phyloP scores from a whole-genome alignment of 2,888 invertebrate species.

The Scaptomyza flava region DNA sequence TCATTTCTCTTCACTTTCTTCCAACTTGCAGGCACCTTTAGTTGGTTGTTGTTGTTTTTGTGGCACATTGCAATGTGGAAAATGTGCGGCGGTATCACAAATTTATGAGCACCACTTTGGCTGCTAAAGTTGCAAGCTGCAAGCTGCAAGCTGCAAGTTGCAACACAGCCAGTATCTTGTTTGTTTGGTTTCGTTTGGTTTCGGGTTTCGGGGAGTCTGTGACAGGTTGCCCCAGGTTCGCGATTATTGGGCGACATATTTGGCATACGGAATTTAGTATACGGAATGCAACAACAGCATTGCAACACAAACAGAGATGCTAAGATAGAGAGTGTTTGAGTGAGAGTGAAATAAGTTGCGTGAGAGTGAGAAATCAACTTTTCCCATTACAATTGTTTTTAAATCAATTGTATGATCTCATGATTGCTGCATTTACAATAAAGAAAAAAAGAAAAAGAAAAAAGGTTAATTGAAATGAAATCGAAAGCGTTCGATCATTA shows the following conservation, averaged over 20 bases:
- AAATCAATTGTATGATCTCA: slow-evolving; percentile 35
- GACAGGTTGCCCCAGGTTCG: slow-evolving; percentile 55
- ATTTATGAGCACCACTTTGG: slow-evolving; percentile 72
- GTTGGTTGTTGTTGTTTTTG: slow-evolving; percentile 20
- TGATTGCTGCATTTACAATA: slow-evolving; percentile 12
- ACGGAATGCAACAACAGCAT: slow-evolving; percentile 32
- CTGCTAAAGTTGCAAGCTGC: slow-evolving; percentile 34
- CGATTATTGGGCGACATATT: slow-evolving; percentile 52
- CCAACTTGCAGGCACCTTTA: slow-evolving; percentile 49
- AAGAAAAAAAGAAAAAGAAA: neutral
- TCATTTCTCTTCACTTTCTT: slow-evolving; percentile 76
- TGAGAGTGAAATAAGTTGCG: slow-evolving; percentile 3
- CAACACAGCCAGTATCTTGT: slow-evolving; percentile 27
- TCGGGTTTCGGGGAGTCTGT: slow-evolving; percentile 37
- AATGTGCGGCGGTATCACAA: slow-evolving; percentile 71
- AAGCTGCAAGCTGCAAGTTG: slow-evolving; percentile 46
- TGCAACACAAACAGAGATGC: neutral
- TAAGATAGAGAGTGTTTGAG: neutral
- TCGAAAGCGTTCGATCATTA: slow-evolving; percentile 21
- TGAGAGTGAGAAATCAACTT: slow-evolving; percentile 26
- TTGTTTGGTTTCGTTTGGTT: slow-evolving; percentile 13
- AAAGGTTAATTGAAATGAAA: slow-evolving; percentile 44
- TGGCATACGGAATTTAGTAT: slow-evolving; percentile 46
- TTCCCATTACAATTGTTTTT: slow-evolving; percentile 40
- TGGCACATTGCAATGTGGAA: slow-evolving; percentile 68